These are phyloP conservation scores for Chelonus formosanus DNA, from an alignment of 2,888 invertebrate genomes.

Conservation along the genomic window DNA sequence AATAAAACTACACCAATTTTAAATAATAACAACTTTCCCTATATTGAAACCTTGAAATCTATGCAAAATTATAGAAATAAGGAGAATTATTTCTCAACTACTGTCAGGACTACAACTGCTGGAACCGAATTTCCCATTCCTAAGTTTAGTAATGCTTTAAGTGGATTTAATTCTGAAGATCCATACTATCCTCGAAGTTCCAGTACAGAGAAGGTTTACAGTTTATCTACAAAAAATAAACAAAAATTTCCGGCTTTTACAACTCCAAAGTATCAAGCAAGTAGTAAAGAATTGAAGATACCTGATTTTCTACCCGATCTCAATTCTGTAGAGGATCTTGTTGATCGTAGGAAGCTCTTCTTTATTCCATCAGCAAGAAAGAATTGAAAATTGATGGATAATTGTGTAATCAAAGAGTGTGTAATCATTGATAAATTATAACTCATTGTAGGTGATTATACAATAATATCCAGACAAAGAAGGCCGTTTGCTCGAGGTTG, in stretches of 20 bases:
- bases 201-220: constrained; percentile 55
- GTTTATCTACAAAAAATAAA: constrained; percentile 41
- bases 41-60: constrained; percentile 51
- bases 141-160: constrained; percentile 46
- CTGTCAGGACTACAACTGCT: constrained; percentile 24
- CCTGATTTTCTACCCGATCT: constrained; percentile 56
- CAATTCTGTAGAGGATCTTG: constrained; percentile 54
- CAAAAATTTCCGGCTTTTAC: constrained; percentile 36
- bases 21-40: constrained; percentile 46
- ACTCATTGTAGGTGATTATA: too few species aligned
- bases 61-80: constrained; percentile 45
- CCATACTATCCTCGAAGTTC: constrained; percentile 56
- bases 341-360: constrained; percentile 56
- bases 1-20: not conserved
- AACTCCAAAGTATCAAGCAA: constrained; percentile 35
- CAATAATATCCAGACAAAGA: too few species aligned
- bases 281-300: constrained; percentile 46
- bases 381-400: constrained; percentile 18
- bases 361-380: constrained; percentile 52
- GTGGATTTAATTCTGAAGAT: constrained; percentile 43
- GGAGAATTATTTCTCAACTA: constrained; percentile 22
- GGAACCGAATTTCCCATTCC: constrained; percentile 46
- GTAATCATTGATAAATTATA: not conserved
- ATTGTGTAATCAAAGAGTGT: not conserved
- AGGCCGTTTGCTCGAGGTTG: too few species aligned